Evolutionary conservation across 2,888 invertebrate species (phyloP).

Genomic region (Drosophila atroscutellata): DNA sequence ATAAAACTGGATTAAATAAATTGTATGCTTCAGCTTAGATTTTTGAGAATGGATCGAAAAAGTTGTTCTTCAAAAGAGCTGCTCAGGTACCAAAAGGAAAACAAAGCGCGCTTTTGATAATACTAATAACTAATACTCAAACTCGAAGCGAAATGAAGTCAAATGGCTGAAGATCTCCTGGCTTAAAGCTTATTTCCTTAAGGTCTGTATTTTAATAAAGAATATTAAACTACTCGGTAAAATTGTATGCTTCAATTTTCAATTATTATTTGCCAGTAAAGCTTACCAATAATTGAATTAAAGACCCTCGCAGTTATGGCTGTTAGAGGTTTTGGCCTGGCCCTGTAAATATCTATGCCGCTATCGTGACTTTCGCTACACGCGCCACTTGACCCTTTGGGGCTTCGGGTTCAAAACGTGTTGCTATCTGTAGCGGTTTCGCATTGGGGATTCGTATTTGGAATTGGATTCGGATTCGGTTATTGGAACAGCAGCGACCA

Average conservation of each 20-base stretch:
- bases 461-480: constrained; percentile 37
- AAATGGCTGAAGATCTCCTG: background rate
- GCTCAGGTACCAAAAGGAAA: background rate
- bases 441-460: constrained; percentile 42
- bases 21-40: background rate
- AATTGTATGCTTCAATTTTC: background rate
- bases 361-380: constrained; percentile 75
- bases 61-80: background rate
- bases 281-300: background rate
- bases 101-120: background rate
- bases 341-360: constrained; percentile 48
- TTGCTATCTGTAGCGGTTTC: constrained; percentile 55
- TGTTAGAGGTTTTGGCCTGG: constrained; percentile 38
- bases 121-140: too few species aligned
- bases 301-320: constrained; percentile 30
- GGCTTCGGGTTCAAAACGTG: constrained; percentile 82
- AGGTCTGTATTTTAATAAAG: too few species aligned
- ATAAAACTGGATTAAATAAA: background rate
- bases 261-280: background rate
- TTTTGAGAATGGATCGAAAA: background rate
- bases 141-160: too few species aligned
- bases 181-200: background rate
- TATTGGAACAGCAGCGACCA: constrained; percentile 55
- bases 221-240: too few species aligned
- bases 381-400: constrained; percentile 83